These are phyloP conservation scores for cat (Felis catus) DNA, from an alignment of 2,113 vertebrate genomes.

Conservation along the genomic window DNA sequence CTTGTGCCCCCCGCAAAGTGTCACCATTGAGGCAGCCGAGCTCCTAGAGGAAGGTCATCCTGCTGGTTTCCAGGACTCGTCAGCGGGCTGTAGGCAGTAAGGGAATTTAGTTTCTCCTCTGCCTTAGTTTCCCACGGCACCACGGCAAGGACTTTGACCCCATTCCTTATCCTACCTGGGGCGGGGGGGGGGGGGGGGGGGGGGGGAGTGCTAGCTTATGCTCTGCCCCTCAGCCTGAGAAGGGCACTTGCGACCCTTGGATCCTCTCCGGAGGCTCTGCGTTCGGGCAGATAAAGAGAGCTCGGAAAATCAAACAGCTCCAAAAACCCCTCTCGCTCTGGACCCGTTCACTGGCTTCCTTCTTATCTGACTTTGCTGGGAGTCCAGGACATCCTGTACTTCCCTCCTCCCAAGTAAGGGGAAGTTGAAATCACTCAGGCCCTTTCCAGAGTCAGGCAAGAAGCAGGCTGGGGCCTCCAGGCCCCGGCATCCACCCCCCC, in stretches of 20 bases:
- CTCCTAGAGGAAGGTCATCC: too few species aligned
- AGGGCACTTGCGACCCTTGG: neutral
- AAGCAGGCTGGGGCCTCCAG: accelerated
- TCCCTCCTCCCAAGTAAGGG: neutral
- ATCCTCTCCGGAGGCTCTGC: neutral
- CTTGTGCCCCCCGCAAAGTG: too few species aligned
- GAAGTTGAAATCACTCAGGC: neutral
- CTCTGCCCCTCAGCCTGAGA: neutral
- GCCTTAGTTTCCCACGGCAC: too few species aligned
- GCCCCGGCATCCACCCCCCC: neutral
- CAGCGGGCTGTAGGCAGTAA: too few species aligned
- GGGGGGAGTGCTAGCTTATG: too few species aligned
- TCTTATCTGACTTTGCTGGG: neutral
- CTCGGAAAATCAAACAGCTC: neutral
- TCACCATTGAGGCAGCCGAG: too few species aligned
- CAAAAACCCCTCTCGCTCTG: neutral
- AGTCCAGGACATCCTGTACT: neutral
- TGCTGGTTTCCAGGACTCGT: too few species aligned
- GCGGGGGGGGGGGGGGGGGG: too few species aligned
- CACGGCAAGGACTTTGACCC: too few species aligned
- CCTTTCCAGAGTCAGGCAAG: neutral
- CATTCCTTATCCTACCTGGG: too few species aligned
- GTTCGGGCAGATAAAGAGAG: neutral
- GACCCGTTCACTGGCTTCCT: too few species aligned
- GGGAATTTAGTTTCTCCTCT: too few species aligned